Base-by-base conservation (phyloP, 2,113 vertebrate species). In the Brachypodius melanocephalos region DNA sequence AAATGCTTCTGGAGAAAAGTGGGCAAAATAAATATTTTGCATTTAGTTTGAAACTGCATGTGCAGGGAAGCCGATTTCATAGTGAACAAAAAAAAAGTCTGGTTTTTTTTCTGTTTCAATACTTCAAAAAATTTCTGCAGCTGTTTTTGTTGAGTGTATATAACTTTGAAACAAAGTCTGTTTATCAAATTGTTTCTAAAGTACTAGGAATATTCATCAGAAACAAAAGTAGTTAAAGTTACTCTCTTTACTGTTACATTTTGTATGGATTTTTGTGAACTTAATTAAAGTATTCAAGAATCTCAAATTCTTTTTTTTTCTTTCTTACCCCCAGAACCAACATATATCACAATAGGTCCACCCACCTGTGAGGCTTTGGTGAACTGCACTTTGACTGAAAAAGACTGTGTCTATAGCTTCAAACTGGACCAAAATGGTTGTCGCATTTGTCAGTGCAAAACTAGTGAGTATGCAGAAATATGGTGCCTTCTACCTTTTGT, bases 321-420 rank as follows among this genome's bases (percentile, higher is more conserved):
- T 77, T 92, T 63, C 78, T 91, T 91, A 67, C 31, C 81, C 84
- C 52, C 91, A 98, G 99, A 99, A 89, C 99, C 99, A 85, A 98
- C 98, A 8, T 99, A 99, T 83, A 99, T 99, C 96, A 99, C 98
- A 62, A 98, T 99, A 95, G 98, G 98, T 86, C 99, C 99, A 0
- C 98, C 98, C 81, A 97, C 96, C 14, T 99, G 99, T 85, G 97
- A 97, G 83, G 91, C 90, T 73, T 85, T 98, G 73, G 92, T 97
- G 77, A 98, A 98, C 97, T 99, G 99, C 95, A 98, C 97, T 18
- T 97, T 99, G 94, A 97, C 95, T 1, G 98, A 98, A 78, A 98
- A 96, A 91, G 98, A 98, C 84, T 99, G 99, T 69, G 69, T 95
- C 74, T 98, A 98, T 51, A 98, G 98, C 74, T 98, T 98, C 98